Evolutionary conservation across 1,140 invertebrate genomes (phyloP).

Genomic region (Acromyrmex charruanus): DNA sequence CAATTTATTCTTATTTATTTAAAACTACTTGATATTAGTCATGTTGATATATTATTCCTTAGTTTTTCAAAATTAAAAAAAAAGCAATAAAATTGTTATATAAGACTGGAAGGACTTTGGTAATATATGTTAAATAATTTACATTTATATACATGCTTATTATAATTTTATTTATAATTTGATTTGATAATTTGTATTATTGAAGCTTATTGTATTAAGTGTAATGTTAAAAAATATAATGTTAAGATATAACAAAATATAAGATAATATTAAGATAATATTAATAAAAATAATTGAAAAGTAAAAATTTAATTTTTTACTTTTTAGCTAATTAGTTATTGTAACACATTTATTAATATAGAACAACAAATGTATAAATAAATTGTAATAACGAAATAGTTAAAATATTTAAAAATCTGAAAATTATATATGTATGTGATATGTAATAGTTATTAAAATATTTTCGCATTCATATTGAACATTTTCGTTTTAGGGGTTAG

Average conservation of each 20-base stretch:
- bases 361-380: constrained; percentile 11
- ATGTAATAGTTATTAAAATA: background rate
- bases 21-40: background rate
- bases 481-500: constrained; percentile 93
- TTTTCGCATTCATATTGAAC: constrained; percentile 3
- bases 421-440: background rate
- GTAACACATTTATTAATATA: background rate
- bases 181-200: background rate
- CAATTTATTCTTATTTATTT: background rate
- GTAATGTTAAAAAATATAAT: background rate
- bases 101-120: background rate
- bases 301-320: background rate
- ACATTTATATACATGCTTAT: background rate
- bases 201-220: background rate
- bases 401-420: background rate
- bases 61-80: background rate
- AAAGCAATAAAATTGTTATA: background rate
- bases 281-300: background rate
- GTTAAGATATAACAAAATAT: background rate
- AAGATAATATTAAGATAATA: too few relatives aligned
- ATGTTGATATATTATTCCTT: background rate
- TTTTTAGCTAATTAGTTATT: background rate
- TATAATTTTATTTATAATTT: background rate
- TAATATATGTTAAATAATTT: background rate
- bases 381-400: background rate